A percentile compares a stretch with the other conserved stretches of the same genome.
Conservation (phyloP, 2,113 vertebrate species). For the Pachycephala philippinensis region DNA sequence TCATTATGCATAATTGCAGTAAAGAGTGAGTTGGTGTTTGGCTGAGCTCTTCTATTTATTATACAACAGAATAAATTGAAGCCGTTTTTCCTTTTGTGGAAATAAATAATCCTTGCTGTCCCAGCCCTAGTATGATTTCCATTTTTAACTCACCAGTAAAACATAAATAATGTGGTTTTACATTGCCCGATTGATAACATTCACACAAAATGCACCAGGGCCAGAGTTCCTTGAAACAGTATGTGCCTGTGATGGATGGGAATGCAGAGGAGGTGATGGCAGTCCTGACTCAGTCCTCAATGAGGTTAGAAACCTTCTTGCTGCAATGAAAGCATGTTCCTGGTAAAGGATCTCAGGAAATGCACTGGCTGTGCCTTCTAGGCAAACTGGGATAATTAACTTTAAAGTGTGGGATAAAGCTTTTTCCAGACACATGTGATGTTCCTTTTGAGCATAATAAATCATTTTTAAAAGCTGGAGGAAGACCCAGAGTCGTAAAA, state of each 20-base stretch:
- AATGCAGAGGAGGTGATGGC: neutral
- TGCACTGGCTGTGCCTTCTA: neutral
- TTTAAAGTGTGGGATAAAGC: conserved; percentile 24
- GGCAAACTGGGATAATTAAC: conserved; percentile 37
- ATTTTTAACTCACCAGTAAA: neutral
- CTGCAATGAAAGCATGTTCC: neutral
- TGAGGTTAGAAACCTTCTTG: conserved; percentile 22
- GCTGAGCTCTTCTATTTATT: neutral
- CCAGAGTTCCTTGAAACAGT: conserved; percentile 16
- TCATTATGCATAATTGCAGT: neutral
- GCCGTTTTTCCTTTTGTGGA: neutral
- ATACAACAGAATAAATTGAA: neutral
- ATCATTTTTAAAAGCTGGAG: conserved; percentile 12
- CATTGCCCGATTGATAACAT: neutral
- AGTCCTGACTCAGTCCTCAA: neutral
- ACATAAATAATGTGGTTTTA: neutral
- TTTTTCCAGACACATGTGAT: neutral
- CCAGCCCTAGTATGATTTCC: neutral
- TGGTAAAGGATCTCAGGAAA: conserved; percentile 33
- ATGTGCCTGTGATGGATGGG: conserved; percentile 6
- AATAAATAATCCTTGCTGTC: neutral
- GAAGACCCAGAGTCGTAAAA: neutral
- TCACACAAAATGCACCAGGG: neutral
- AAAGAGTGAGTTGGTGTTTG: neutral
- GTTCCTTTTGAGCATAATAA: conserved; percentile 3